These are phyloP conservation scores for Pterostichus niger DNA, from an alignment of 2,888 invertebrate species.

Conservation along the genomic window DNA sequence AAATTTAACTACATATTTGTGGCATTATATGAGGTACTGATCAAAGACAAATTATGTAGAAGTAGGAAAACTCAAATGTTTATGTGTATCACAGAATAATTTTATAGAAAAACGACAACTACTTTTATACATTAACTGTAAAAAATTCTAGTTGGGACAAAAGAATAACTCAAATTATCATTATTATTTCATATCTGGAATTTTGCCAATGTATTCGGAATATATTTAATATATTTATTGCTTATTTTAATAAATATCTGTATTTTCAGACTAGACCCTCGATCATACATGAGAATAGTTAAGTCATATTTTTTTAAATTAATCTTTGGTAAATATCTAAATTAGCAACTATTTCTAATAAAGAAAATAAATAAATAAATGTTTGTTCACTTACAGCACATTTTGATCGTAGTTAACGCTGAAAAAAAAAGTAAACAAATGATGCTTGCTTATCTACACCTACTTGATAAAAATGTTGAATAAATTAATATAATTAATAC, in stretches of 20 bases:
- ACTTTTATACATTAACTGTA: slow-evolving; percentile 55
- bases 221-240: slow-evolving; percentile 54
- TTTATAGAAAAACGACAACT: slow-evolving; percentile 59
- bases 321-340: slow-evolving; percentile 52
- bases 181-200: slow-evolving; percentile 9
- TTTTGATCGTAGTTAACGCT: slow-evolving; percentile 25
- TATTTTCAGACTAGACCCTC: slow-evolving; percentile 51
- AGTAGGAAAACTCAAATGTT: slow-evolving; percentile 38
- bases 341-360: slow-evolving; percentile 42
- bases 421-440: slow-evolving; percentile 1
- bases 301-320: slow-evolving; percentile 23
- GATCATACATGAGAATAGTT: slow-evolving; percentile 23
- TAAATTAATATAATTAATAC: slow-evolving; percentile 20
- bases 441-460: slow-evolving; percentile 30
- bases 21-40: slow-evolving; percentile 46
- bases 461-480: slow-evolving; percentile 25
- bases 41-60: slow-evolving; percentile 16
- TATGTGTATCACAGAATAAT: slow-evolving; percentile 65
- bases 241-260: slow-evolving; percentile 50
- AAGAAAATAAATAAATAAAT: slow-evolving; percentile 13
- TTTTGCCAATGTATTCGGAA: slow-evolving; percentile 51
- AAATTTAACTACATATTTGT: slow-evolving; percentile 48
- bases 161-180: slow-evolving; percentile 13
- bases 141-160: slow-evolving; percentile 40
- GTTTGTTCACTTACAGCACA: not conserved